Base-by-base conservation (phyloP, 2,888 invertebrate genomes). In the Agrotis puta region DNA sequence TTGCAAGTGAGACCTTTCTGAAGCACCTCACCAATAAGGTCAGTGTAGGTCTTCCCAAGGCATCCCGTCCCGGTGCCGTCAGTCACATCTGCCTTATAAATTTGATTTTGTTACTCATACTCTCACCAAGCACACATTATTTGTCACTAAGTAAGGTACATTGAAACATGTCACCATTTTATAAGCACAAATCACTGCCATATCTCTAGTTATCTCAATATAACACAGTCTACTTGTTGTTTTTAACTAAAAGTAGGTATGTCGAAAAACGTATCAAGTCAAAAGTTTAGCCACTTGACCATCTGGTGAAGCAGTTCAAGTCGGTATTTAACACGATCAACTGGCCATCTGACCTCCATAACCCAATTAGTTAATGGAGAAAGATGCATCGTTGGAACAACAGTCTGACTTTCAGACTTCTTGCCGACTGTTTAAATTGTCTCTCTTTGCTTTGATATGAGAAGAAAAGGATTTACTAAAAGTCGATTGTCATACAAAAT, bases 341-440 rank as follows among this genome's bases (percentile, higher is more conserved):
- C 72, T 70, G 43, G 50, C 71, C 71, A 7, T 56, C 45, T 70
- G 79, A 72, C 72, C 71, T 47, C 72, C 18, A 33, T 70, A 45
- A 51, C 50, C 24, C 18, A 72, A 78, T 71, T 45, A 69, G 39
- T 54, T 43, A 24, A 6, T 24, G 14, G 43, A 51, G 56, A 72
- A 57, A 78, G 56, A 72, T n/a, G n/a, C 33, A 45, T 18, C n/a
- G 14, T 50, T 43, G 16, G n/a, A 47, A 39, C 24, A 43, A 11
- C 11, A 56, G 48, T 43, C 11, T 22, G 14, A 50, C 45, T 70
- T 48, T 33, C 43, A 43, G 18, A n/a, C 22, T 5, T 27, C 68
- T 63, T 43, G 13, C 1, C 4, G 33, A 56, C 33, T 33, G 33
- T n/a, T 56, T 33, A 56, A 56, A 33, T 22, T 24, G 33, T 56